A percentile compares a stretch with the other conserved stretches of the same genome.
These are phyloP conservation scores for Sarcophaga subvicina DNA, from an alignment of 2,888 invertebrate genomes.

Conservation along the genomic window DNA sequence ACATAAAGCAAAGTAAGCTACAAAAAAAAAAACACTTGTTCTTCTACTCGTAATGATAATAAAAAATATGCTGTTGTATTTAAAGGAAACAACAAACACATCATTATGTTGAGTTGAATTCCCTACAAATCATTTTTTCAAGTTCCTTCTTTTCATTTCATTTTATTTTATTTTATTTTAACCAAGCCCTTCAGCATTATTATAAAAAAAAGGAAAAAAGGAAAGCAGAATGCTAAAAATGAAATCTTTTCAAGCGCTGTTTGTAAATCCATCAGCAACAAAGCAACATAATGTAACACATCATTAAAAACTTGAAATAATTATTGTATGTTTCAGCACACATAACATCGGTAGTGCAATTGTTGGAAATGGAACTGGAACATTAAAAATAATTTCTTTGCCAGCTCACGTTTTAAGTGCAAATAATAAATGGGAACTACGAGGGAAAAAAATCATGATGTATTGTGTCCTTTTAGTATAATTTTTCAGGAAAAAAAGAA, in stretches of 20 bases:
- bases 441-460: neutral
- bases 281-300: constrained; percentile 51
- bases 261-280: constrained; percentile 36
- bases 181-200: constrained; percentile 21
- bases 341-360: constrained; percentile 2
- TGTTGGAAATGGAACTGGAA: neutral
- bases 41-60: constrained; percentile 39
- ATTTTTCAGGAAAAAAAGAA: neutral
- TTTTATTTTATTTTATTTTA: constrained; percentile 21
- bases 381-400: constrained; percentile 24
- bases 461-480: neutral
- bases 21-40: neutral
- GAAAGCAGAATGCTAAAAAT: neutral
- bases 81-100: constrained; percentile 63
- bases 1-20: neutral
- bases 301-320: constrained; percentile 63
- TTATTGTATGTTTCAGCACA: constrained; percentile 17
- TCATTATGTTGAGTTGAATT: constrained; percentile 58
- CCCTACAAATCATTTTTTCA: constrained; percentile 32
- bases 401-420: constrained; percentile 7
- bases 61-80: constrained; percentile 53
- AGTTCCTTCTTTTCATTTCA: neutral
- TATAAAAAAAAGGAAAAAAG: neutral
- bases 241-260: neutral
- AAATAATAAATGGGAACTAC: no score